These are phyloP conservation scores for Dendrophyllia cribrosa DNA, from an alignment of 64 coral and sea anemone species.

Conservation along the genomic window DNA sequence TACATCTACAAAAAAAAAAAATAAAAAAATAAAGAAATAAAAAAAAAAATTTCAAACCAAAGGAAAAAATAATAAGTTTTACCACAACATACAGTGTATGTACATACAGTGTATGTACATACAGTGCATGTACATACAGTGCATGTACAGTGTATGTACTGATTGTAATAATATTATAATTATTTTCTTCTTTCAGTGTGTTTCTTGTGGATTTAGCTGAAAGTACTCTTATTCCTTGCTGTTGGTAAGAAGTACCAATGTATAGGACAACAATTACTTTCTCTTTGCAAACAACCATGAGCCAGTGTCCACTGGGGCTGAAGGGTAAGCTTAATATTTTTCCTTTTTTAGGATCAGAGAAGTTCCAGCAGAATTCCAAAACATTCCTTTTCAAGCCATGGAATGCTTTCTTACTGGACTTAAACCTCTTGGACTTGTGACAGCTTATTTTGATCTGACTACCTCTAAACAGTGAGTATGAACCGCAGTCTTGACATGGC, in stretches of 20 bases:
- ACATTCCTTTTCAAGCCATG: slow-evolving; percentile 93
- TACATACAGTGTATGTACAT: too few species aligned
- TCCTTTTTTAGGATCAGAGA: slow-evolving; percentile 66
- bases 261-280: too few species aligned
- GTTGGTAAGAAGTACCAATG: slow-evolving; percentile 60
- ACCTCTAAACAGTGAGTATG: slow-evolving; percentile 88
- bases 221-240: slow-evolving; percentile 86
- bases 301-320: too few species aligned
- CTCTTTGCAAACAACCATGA: too few species aligned
- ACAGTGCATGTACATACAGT: too few species aligned
- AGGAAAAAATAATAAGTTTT: too few species aligned
- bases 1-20: too few species aligned
- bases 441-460: slow-evolving; percentile 93
- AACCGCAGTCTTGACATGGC: neutral
- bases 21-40: too few species aligned
- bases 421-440: slow-evolving; percentile 85
- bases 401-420: slow-evolving; percentile 82
- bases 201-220: slow-evolving; percentile 91
- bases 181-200: slow-evolving; percentile 66
- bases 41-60: too few species aligned
- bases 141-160: too few species aligned
- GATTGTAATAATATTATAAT: neutral
- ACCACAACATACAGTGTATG: too few species aligned
- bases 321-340: neutral
- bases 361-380: slow-evolving; percentile 77